phyloP scores from a whole-genome alignment of 2,888 invertebrate species.

The Melinaea menophilus region DNA sequence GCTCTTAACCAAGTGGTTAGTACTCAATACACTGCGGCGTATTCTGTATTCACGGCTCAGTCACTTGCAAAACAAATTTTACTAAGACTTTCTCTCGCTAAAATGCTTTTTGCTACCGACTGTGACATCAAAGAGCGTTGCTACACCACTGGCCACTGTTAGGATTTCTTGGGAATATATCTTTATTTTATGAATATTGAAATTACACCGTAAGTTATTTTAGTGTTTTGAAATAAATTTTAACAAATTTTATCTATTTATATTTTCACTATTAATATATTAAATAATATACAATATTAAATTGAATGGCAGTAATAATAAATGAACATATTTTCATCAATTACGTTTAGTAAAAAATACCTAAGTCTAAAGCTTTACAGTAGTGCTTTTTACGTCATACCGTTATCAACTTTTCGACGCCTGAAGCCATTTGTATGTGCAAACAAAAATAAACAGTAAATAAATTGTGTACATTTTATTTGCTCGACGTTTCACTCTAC shows the following conservation, averaged over 20 bases:
- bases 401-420: too few species aligned
- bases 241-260: too few species aligned
- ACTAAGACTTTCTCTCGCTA: slow-evolving; percentile 33
- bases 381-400: too few species aligned
- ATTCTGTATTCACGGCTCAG: slow-evolving; percentile 8
- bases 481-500: slow-evolving; percentile 10
- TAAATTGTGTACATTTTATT: slow-evolving; percentile 7
- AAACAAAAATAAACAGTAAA: not conserved
- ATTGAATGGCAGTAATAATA: too few species aligned
- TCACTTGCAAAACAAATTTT: slow-evolving; percentile 31
- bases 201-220: too few species aligned
- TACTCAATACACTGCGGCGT: not conserved
- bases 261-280: too few species aligned
- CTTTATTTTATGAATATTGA: not conserved
- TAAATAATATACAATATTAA: too few species aligned
- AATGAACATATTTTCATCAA: too few species aligned
- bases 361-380: too few species aligned
- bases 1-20: slow-evolving; percentile 2
- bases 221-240: too few species aligned
- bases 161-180: not conserved
- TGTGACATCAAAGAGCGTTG: slow-evolving; percentile 30
- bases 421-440: too few species aligned
- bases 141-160: slow-evolving; percentile 15
- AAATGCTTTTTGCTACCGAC: slow-evolving; percentile 32
- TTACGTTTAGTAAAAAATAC: too few species aligned